Percentiles rank a stretch among this genome's conserved stretches.
Conservation (phyloP, 2,113 vertebrate species). For the Mirza zaza region DNA sequence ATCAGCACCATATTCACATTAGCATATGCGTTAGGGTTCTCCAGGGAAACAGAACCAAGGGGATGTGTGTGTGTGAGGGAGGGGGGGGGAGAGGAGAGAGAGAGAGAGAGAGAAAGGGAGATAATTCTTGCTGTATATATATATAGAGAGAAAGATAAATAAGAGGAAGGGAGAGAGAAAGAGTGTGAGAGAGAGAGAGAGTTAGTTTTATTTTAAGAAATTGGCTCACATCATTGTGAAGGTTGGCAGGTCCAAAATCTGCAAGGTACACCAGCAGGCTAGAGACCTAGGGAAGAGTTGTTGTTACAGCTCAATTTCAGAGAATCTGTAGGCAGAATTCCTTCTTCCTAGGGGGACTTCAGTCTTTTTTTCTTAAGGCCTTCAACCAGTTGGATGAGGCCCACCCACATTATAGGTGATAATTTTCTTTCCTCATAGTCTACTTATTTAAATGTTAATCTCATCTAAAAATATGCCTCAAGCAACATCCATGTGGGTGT, state of each 20-base stretch:
- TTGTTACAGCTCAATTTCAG: neutral
- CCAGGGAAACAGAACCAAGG: neutral
- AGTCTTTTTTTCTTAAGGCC: neutral
- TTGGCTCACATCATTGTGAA: neutral
- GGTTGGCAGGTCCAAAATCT: neutral
- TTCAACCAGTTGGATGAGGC: neutral
- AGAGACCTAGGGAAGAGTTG: neutral
- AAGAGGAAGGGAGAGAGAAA: neutral
- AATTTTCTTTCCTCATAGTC: neutral
- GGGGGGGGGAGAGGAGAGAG: too few relatives aligned
- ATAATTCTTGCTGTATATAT: too few relatives aligned
- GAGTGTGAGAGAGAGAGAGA: neutral
- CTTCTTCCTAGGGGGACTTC: neutral
- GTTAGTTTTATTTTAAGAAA: neutral
- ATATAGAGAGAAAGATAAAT: neutral
- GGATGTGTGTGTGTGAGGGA: neutral
- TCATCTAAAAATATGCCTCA: neutral
- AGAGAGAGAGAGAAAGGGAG: neutral
- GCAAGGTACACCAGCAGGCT: neutral
- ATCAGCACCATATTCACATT: neutral
- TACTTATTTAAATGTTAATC: neutral
- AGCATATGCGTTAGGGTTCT: neutral
- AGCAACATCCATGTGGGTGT: neutral
- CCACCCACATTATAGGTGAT: neutral
- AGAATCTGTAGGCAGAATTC: neutral